Conservation (phyloP, 1,140 invertebrate species). For the Plectrocnemia conspersa region DNA sequence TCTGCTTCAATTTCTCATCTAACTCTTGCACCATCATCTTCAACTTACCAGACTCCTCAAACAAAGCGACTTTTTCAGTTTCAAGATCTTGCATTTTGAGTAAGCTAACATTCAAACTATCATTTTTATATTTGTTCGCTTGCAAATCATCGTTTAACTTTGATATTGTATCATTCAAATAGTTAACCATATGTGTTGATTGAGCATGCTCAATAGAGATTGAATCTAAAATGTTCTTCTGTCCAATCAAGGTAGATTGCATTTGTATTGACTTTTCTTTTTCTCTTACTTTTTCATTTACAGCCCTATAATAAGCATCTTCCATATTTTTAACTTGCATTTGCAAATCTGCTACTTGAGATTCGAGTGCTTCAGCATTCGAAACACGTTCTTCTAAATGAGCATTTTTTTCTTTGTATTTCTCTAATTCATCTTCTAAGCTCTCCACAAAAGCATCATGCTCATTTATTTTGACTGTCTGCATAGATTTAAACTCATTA, state of each 20-base stretch:
- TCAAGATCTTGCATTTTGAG: constrained; percentile 33
- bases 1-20: constrained; percentile 49
- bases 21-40: constrained; percentile 52
- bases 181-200: too few relatives aligned
- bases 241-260: too few relatives aligned
- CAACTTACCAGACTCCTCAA: constrained; percentile 44
- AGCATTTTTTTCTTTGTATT: constrained; percentile 56
- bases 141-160: constrained; percentile 40
- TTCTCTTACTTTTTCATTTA: constrained; percentile 39
- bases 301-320: constrained; percentile 40
- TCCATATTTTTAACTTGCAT: constrained; percentile 41
- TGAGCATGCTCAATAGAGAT: too few relatives aligned
- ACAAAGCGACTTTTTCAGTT: constrained; percentile 42
- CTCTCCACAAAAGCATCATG: constrained; percentile 67
- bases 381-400: constrained; percentile 57
- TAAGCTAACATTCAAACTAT: constrained; percentile 37
- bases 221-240: too few relatives aligned
- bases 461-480: constrained; percentile 65
- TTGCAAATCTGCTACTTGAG: too few relatives aligned
- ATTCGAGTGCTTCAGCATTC: too few relatives aligned
- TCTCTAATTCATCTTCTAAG: constrained; percentile 61
- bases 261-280: too few relatives aligned
- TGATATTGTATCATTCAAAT: too few relatives aligned
- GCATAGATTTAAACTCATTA: constrained; percentile 43
- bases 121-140: constrained; percentile 39